Evolutionary conservation across 2,888 invertebrate species (phyloP).

Genomic region (Erynnis tages): DNA sequence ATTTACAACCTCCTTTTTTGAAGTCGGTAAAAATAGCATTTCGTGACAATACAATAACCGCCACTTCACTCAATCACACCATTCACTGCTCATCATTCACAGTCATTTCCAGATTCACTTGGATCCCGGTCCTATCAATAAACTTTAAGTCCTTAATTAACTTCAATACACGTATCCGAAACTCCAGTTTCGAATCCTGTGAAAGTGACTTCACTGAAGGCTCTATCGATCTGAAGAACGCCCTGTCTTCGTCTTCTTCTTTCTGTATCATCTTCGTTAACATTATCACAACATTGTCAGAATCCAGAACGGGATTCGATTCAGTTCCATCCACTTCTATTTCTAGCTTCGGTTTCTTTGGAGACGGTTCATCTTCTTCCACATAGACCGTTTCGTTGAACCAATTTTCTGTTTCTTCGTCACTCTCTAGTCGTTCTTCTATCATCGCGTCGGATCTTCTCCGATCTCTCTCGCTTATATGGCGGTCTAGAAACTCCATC

Average conservation of each 20-base stretch:
- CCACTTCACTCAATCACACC: not conserved
- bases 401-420: slow-evolving; percentile 45
- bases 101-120: slow-evolving; percentile 8
- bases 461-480: slow-evolving; percentile 35
- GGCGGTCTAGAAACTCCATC: slow-evolving; percentile 49
- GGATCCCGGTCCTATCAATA: slow-evolving; percentile 37
- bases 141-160: slow-evolving; percentile 46
- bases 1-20: too few relatives aligned
- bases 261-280: slow-evolving; percentile 54
- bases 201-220: slow-evolving; percentile 56
- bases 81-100: not conserved
- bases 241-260: slow-evolving; percentile 63
- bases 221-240: slow-evolving; percentile 62
- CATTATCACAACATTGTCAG: slow-evolving; percentile 43
- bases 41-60: too few relatives aligned
- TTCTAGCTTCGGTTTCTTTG: slow-evolving; percentile 32
- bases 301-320: slow-evolving; percentile 7
- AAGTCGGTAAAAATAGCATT: not conserved
- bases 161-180: slow-evolving; percentile 59
- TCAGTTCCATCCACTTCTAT: slow-evolving; percentile 7
- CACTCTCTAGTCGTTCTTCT: slow-evolving; percentile 32
- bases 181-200: slow-evolving; percentile 52
- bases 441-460: too few relatives aligned
- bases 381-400: slow-evolving; percentile 48
- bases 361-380: slow-evolving; percentile 37